Evolutionary conservation across 2,113 vertebrate species (phyloP).

Genomic region (Archilochus colubris): DNA sequence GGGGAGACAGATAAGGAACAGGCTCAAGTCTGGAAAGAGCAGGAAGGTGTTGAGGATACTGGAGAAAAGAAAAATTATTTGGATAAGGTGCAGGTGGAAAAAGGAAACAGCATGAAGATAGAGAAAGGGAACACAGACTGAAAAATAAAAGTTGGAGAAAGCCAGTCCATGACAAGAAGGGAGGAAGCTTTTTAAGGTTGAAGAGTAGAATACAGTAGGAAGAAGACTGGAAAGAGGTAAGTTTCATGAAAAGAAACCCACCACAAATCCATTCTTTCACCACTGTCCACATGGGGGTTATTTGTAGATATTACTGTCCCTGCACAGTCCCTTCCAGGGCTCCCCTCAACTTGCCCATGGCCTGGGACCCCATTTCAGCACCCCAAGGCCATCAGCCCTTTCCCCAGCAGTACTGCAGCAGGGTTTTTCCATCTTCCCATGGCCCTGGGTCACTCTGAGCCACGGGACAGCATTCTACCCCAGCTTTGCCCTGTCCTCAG

Average conservation of each 20-base stretch:
- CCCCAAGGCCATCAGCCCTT: background rate
- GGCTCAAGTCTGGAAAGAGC: background rate
- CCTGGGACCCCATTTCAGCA: fast-evolving
- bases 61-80: background rate
- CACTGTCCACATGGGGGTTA: fast-evolving
- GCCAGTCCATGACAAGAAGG: background rate
- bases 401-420: background rate
- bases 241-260: background rate
- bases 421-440: background rate
- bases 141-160: background rate
- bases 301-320: background rate
- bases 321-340: background rate
- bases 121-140: background rate
- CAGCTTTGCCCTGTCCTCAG: background rate
- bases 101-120: background rate
- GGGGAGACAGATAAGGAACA: background rate
- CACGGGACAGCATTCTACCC: no score
- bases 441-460: background rate
- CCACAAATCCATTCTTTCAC: background rate
- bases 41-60: background rate
- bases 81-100: background rate
- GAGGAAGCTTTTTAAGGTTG: background rate
- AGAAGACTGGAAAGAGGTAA: background rate
- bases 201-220: background rate
- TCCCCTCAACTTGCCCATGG: background rate